Base-by-base conservation (phyloP, 2,113 vertebrate species). In the Dendropsophus ebraccatus region DNA sequence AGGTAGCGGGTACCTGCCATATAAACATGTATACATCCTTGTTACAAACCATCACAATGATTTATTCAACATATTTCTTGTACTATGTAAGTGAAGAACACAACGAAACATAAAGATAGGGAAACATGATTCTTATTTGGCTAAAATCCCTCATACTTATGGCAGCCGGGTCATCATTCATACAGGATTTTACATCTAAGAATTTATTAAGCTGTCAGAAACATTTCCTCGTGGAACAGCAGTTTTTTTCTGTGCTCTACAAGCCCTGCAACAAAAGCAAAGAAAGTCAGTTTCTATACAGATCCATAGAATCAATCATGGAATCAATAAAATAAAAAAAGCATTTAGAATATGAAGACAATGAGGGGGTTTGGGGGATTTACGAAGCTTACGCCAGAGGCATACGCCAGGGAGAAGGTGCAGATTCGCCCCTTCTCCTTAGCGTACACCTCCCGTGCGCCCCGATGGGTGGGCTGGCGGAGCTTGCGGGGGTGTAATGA, bases 211-310 rank as follows among this genome's bases (percentile, higher is more conserved):
- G 65, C 88, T 86, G 91, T 90, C 91, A 81, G 93, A 94, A 88
- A 91, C 90, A 79, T 91, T 92, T 52, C 88, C 87, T 83, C 90
- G 89, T n/a, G 90, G 93, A 60, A 90, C 85, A 86, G 88, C 91
- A 92, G 93, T 92, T 90, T 78, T 89, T 90, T 91, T 91, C 50
- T 89, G 89, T 88, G 89, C 91, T 91, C 88, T 96, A 89, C 92
- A 91, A 75, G 90, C 89, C 92, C 95, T 97, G 87, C 83, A 87
- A 90, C 89, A 89, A 92, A 92, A 88, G 78, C 90, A 88, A 32
- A 56, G 3, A 13, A 79, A 58, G 17, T 78, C 9, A 79, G 13
- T 58, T 1, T 0, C 14, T 0, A 56, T 41, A 32, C 8, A 35
- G 35, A 23, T n/a, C 3, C 8, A 41, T 41, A 41, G 41, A 37